Evolutionary conservation across 1,140 invertebrate genomes (phyloP).

Genomic region (Patella vulgata): DNA sequence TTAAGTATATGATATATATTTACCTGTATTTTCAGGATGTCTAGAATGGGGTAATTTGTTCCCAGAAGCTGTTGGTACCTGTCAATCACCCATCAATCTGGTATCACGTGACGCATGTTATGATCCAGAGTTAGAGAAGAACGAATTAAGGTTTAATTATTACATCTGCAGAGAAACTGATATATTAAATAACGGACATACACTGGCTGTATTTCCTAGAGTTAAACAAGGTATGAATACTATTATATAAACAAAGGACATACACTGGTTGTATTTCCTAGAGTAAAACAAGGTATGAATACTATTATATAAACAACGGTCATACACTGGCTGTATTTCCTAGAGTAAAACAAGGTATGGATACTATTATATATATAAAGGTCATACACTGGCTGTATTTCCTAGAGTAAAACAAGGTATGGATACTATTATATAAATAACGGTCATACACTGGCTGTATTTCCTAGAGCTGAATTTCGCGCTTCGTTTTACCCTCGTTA

Average conservation of each 20-base stretch:
- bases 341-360: slow-evolving; percentile 46
- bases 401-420: no score
- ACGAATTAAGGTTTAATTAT: slow-evolving; percentile 55
- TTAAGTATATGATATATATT: no score
- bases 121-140: slow-evolving; percentile 46
- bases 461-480: no score
- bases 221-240: slow-evolving; percentile 49
- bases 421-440: no score
- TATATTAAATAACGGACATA: slow-evolving; percentile 52
- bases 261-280: no score
- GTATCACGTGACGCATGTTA: slow-evolving; percentile 48
- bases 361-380: no score
- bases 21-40: slow-evolving; percentile 50
- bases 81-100: slow-evolving; percentile 68
- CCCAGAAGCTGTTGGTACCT: slow-evolving; percentile 60
- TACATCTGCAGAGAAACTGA: slow-evolving; percentile 51
- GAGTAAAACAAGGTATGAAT: no score
- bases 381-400: no score
- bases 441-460: slow-evolving; percentile 49
- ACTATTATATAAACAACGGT: slow-evolving; percentile 52
- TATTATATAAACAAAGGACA: no score
- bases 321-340: slow-evolving; percentile 49
- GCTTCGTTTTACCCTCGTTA: no score
- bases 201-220: slow-evolving; percentile 45
- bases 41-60: slow-evolving; percentile 60